A percentile compares a stretch with the other conserved stretches of the same genome.
phyloP scores from a whole-genome alignment of 2,797 vertebrate genomes.

The Tiaroga cobitis region DNA sequence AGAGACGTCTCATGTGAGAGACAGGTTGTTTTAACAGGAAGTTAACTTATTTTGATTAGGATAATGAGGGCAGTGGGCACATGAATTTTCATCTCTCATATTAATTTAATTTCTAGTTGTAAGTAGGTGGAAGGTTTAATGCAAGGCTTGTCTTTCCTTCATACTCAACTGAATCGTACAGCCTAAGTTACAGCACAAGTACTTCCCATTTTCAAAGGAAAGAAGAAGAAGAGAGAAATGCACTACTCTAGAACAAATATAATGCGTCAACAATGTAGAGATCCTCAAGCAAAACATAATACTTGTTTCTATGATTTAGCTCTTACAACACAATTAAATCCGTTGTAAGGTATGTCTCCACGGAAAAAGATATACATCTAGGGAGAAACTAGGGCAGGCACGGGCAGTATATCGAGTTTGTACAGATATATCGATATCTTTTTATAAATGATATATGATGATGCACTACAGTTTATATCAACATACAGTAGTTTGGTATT shows the following conservation, averaged over 20 bases:
- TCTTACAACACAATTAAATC: background rate
- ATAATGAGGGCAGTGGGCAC: background rate
- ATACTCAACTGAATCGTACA: background rate
- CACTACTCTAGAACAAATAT: background rate
- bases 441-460: background rate
- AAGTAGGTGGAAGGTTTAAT: background rate
- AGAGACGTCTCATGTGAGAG: background rate
- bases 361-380: background rate
- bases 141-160: background rate
- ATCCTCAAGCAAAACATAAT: background rate
- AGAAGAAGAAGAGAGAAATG: constrained; percentile 4
- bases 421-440: background rate
- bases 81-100: background rate
- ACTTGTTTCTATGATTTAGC: background rate
- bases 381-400: background rate
- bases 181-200: background rate
- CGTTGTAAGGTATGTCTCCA: background rate
- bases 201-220: background rate
- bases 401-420: background rate
- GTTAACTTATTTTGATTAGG: background rate
- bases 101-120: background rate
- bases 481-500: background rate
- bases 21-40: background rate
- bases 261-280: background rate
- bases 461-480: background rate